A percentile compares a stretch with the other conserved stretches of the same genome.
These are phyloP conservation scores for Chloromyia formosa DNA, from an alignment of 2,888 invertebrate genomes.

Conservation along the genomic window DNA sequence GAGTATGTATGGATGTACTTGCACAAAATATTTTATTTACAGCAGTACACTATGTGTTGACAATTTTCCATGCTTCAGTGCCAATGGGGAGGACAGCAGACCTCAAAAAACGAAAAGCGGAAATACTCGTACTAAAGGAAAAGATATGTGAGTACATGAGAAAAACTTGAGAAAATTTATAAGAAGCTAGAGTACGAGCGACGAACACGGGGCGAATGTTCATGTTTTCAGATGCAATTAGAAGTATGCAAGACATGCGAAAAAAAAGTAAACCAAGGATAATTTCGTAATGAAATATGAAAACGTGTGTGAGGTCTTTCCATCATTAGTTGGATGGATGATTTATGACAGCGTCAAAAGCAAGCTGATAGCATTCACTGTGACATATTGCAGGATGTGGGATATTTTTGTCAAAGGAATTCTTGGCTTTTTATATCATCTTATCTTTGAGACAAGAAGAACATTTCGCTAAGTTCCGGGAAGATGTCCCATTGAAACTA, in stretches of 20 bases:
- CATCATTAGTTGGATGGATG: slow-evolving; percentile 22
- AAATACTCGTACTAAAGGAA: neutral
- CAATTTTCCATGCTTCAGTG: slow-evolving; percentile 35
- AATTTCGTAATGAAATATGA: slow-evolving; percentile 32
- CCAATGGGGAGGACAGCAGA: slow-evolving; percentile 8
- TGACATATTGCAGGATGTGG: slow-evolving; percentile 29
- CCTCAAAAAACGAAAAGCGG: slow-evolving; percentile 22
- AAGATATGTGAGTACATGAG: neutral
- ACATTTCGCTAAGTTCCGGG: too few species aligned
- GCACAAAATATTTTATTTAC: too few species aligned
- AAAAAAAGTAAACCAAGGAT: neutral
- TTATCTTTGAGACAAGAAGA: too few species aligned
- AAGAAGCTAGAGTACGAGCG: neutral
- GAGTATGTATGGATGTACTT: too few species aligned
- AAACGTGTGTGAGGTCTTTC: slow-evolving; percentile 34
- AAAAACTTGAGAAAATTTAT: slow-evolving; percentile 12
- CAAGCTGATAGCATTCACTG: neutral
- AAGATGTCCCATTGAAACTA: too few species aligned
- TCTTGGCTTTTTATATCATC: too few species aligned
- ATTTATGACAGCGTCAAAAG: slow-evolving; percentile 38
- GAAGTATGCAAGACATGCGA: slow-evolving; percentile 28
- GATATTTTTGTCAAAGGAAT: neutral
- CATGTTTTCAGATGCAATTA: slow-evolving; percentile 30
- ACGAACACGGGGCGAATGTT: neutral
- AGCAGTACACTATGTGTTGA: slow-evolving; percentile 16